Evolutionary conservation across 2,797 vertebrate genomes (phyloP).

Genomic region (Spheniscus humboldti): DNA sequence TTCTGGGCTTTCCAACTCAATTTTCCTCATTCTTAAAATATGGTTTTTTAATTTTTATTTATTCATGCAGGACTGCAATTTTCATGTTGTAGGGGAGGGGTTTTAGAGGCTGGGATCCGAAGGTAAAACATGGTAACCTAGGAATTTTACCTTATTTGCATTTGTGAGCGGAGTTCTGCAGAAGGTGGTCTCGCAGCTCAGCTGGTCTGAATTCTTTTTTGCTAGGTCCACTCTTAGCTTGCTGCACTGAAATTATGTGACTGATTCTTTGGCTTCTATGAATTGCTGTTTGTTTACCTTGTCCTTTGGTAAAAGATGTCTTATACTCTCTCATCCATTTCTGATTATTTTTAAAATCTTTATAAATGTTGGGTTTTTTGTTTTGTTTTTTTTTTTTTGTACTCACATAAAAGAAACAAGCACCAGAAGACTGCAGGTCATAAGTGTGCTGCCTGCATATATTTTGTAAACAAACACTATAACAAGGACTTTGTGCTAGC

Average conservation of each 20-base stretch:
- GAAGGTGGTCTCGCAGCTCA: background rate
- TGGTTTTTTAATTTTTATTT: too few relatives aligned
- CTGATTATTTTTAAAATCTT: background rate
- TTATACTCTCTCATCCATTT: background rate
- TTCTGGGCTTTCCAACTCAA: background rate
- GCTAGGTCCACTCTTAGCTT: background rate
- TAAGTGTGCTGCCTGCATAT: background rate
- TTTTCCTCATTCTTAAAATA: background rate
- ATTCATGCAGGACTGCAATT: background rate
- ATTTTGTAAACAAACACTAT: background rate
- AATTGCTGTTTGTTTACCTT: background rate
- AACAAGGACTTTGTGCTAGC: background rate
- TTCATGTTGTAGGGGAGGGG: background rate
- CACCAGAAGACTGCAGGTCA: background rate
- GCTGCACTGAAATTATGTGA: background rate
- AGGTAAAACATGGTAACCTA: background rate
- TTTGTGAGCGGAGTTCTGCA: background rate
- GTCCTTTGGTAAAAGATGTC: background rate
- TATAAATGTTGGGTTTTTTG: background rate
- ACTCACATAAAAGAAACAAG: background rate
- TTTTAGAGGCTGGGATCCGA: background rate
- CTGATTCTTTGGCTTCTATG: conserved; percentile 28
- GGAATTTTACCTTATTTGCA: background rate
- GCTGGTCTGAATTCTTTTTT: background rate
- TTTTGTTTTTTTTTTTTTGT: background rate